Base-by-base conservation (phyloP, 2,113 vertebrate species). In the Brachypteracias leptosomus region DNA sequence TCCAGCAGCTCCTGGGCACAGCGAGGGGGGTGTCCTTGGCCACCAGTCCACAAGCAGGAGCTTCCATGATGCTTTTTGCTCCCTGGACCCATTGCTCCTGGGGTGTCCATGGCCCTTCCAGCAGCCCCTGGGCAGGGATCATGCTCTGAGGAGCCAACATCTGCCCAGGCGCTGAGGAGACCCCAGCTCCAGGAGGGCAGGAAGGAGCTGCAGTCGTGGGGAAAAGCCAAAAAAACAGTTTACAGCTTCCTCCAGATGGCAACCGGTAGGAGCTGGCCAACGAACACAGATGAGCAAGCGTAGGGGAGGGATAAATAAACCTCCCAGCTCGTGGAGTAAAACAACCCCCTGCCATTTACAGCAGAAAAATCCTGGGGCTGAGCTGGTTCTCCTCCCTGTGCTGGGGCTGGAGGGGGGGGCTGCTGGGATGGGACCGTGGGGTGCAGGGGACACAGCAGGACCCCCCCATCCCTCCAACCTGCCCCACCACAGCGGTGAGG, bases 231-330 rank as follows among this genome's bases (percentile, higher is more conserved):
- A 58, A n/a, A 62, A 65, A 91, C 35, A 33, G 90, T 91, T 93
- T 52, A 29, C 78, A 40, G 92, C 85, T 95, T 85, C 94, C 85
- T 93, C 82, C 92, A 85, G 88, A 88, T 83, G 85, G 90, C 95
- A 92, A 89, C 75, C 4, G 22, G 74, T 63, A 3, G 1, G 18
- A 21, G 51, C 74, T 44, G 93, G 74, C 73, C 63, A 46, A 63
- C 42, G 58, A 62, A 71, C 54, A 18, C 25, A 59, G 88, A 49
- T 46, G 74, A 85, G 90, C 73, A 24, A 59, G 84, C 3, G 38
- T 15, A 20, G 58, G 91, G 85, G 82, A 67, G 82, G 91, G 93
- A 62, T 57, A 82, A 92, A 88, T 57, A 72, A 93, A 90, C 78
- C 75, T 46, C 9, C 1, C 52, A 11, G 65, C 42, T 55, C 52